Conservation (phyloP, 2,888 invertebrate species). For the Darwinula stevensoni region DNA sequence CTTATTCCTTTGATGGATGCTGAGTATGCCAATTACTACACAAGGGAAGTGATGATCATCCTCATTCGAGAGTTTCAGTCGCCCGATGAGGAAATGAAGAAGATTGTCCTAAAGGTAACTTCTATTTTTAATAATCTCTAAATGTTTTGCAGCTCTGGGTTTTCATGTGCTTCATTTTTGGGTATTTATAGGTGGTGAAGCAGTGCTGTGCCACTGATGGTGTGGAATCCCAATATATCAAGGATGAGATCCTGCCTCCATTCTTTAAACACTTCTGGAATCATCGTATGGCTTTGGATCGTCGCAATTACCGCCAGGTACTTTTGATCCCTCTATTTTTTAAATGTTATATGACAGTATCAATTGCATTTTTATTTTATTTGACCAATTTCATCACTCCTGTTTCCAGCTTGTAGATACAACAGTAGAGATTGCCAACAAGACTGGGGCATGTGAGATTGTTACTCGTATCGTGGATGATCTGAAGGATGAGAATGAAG, state of each 20-base stretch:
- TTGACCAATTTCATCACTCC: constrained; percentile 5
- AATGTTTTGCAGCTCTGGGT: neutral
- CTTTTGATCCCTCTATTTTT: neutral
- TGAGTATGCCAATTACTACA: constrained; percentile 98
- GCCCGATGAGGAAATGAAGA: constrained; percentile 99
- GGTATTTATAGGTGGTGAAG: constrained; percentile 62
- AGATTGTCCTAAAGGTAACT: constrained; percentile 96
- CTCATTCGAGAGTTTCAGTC: constrained; percentile 97
- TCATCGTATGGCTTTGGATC: constrained; percentile 93
- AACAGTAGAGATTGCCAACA: constrained; percentile 98
- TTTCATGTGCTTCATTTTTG: constrained; percentile 5
- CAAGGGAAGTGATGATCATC: constrained; percentile 95
- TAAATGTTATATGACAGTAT: neutral
- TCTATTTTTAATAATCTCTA: constrained; percentile 18
- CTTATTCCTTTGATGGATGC: constrained; percentile 98
- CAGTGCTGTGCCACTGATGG: constrained; percentile 99
- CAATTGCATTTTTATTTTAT: neutral
- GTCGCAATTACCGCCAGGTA: constrained; percentile 74
- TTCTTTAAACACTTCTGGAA: constrained; percentile 99
- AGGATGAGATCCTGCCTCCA: constrained; percentile 91
- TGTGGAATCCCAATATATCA: constrained; percentile 96
- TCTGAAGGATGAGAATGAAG: constrained; percentile 96
- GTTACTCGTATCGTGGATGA: constrained; percentile 96
- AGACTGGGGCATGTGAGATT: constrained; percentile 97
- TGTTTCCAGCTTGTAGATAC: constrained; percentile 58